Percentiles rank a stretch among this genome's conserved stretches.
Conservation (phyloP, 2,113 vertebrate genomes). For the Ibidorhyncha struthersii region DNA sequence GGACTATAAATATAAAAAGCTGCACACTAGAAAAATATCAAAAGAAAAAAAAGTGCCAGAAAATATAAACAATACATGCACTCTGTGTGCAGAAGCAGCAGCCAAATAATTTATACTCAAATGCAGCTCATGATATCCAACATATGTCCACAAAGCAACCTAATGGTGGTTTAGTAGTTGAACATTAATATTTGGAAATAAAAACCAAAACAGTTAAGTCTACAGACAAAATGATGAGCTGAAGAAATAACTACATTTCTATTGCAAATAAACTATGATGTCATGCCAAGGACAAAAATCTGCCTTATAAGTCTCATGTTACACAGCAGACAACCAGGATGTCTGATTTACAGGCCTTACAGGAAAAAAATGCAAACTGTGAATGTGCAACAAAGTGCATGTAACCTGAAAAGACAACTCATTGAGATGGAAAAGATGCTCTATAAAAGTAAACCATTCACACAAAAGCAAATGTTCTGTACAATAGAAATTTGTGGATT, state of each 20-base stretch:
- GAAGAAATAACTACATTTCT: not conserved
- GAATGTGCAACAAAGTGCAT: slow-evolving; percentile 21
- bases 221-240: not conserved
- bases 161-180: not conserved
- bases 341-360: not conserved
- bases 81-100: not conserved
- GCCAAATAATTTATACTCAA: not conserved
- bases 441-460: not conserved
- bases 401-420: slow-evolving; percentile 48
- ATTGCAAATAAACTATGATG: not conserved
- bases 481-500: not conserved
- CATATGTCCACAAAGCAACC: not conserved
- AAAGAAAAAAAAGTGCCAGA: not conserved
- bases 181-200: not conserved
- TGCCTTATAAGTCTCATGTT: not conserved
- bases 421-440: not conserved
- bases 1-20: not conserved
- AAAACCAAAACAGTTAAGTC: not conserved
- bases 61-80: not conserved
- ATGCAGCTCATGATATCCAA: not conserved
- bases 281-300: not conserved
- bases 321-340: not conserved
- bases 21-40: not conserved
- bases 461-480: not conserved
- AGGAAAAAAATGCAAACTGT: not conserved